A percentile compares a stretch with the other conserved stretches of the same genome.
Evolutionary conservation across 2,797 vertebrate genomes (phyloP).

Genomic region (Acipenser ruthenus): DNA sequence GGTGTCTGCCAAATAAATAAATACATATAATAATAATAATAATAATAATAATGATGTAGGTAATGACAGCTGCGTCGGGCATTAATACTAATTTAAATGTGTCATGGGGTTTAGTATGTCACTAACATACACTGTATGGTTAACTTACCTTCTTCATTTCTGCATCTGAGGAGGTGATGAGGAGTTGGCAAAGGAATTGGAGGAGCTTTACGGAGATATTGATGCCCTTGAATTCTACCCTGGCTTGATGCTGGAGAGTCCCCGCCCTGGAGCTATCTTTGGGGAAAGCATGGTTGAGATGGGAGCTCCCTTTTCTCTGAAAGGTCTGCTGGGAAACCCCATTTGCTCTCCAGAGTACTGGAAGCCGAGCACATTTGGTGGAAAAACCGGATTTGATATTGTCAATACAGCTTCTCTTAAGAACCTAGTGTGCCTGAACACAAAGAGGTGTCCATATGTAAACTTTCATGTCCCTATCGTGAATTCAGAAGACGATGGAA

Average conservation of each 20-base stretch:
- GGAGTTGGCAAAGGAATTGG: slow-evolving; percentile 65
- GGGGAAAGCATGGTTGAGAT: slow-evolving; percentile 95
- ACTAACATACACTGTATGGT: no score
- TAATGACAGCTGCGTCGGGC: no score
- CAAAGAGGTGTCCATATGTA: slow-evolving; percentile 78
- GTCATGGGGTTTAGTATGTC: no score
- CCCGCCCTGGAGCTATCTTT: slow-evolving; percentile 63
- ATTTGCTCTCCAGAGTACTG: slow-evolving; percentile 93
- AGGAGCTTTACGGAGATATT: slow-evolving; percentile 83
- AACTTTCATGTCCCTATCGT: slow-evolving; percentile 59
- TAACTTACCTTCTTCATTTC: background rate
- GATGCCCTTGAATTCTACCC: slow-evolving; percentile 85
- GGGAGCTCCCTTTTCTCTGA: slow-evolving; percentile 88
- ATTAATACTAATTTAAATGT: no score
- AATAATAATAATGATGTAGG: no score
- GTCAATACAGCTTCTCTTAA: slow-evolving; percentile 72
- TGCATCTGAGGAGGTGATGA: slow-evolving; percentile 57
- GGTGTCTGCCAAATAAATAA: no score
- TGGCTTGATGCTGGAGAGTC: slow-evolving; percentile 76
- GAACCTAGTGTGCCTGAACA: slow-evolving; percentile 82
- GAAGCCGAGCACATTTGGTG: slow-evolving; percentile 93
- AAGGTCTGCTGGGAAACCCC: slow-evolving; percentile 87
- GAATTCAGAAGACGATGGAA: slow-evolving; percentile 19
- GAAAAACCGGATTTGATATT: slow-evolving; percentile 72
- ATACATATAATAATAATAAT: no score